phyloP scores from a whole-genome alignment of 2,113 vertebrate genomes.

The Penelope pileata region DNA sequence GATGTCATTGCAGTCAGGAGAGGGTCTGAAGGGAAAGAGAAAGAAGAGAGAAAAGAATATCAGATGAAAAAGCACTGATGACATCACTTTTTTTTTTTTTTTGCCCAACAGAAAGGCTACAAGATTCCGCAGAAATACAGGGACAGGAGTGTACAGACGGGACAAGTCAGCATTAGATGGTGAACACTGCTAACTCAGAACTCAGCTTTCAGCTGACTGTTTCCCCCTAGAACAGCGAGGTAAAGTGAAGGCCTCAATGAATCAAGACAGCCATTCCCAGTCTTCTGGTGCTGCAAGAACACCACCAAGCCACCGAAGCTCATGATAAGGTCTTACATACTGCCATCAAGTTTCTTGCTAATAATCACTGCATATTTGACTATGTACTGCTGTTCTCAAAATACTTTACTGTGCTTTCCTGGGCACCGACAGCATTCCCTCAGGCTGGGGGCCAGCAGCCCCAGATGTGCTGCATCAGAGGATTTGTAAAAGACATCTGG shows the following conservation, averaged over 20 bases:
- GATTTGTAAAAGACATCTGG: neutral
- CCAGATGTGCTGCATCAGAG: neutral
- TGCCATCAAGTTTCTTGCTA: neutral
- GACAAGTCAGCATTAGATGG: neutral
- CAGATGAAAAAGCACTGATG: neutral
- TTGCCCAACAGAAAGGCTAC: neutral
- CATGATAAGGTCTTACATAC: neutral
- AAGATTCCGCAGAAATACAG: neutral
- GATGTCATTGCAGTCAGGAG: neutral
- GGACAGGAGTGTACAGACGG: rapidly evolving
- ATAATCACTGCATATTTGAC: neutral
- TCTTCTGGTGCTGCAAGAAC: neutral
- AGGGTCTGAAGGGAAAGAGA: neutral
- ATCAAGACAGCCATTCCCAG: neutral
- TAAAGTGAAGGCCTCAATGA: neutral
- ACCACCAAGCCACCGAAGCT: neutral
- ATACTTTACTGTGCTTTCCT: neutral
- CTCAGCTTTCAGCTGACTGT: rapidly evolving
- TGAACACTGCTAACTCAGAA: neutral
- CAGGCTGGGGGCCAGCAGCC: neutral
- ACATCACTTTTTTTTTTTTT: neutral
- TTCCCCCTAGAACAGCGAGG: neutral
- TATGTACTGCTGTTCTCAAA: neutral
- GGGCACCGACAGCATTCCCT: neutral
- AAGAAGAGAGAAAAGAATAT: neutral